A percentile compares a stretch with the other conserved stretches of the same genome.
phyloP scores from a whole-genome alignment of 2,797 vertebrate genomes.

The Ficedula albicollis region DNA sequence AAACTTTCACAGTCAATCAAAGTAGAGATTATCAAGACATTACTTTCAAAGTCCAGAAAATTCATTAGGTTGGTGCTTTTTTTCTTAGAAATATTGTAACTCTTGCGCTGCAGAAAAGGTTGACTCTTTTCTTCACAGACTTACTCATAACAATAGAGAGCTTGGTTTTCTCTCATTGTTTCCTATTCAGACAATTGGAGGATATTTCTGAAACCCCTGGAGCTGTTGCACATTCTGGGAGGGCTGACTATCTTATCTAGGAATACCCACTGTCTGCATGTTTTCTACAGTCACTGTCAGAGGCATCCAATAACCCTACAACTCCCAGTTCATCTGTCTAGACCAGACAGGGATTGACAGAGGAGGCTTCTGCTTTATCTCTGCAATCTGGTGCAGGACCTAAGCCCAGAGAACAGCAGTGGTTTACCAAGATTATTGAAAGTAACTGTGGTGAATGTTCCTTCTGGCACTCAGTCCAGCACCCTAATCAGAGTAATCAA shows the following conservation, averaged over 20 bases:
- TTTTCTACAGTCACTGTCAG: background rate
- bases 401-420: background rate
- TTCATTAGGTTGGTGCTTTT: background rate
- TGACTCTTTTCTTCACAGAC: background rate
- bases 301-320: background rate
- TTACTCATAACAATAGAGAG: background rate
- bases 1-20: background rate
- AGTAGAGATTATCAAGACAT: background rate
- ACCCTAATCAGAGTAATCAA: background rate
- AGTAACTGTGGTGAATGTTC: background rate
- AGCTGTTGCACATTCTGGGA: background rate
- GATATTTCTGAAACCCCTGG: background rate
- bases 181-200: background rate
- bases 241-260: background rate
- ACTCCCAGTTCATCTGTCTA: background rate
- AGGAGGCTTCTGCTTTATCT: conserved; percentile 1
- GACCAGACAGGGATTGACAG: background rate
- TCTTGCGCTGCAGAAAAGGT: background rate
- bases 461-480: background rate
- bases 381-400: background rate
- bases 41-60: background rate
- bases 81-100: background rate
- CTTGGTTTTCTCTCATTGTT: background rate
- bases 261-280: background rate
- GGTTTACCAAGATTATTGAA: background rate